These are phyloP conservation scores for Zaprionus inermis DNA, from an alignment of 1,140 invertebrate species.

Conservation along the genomic window DNA sequence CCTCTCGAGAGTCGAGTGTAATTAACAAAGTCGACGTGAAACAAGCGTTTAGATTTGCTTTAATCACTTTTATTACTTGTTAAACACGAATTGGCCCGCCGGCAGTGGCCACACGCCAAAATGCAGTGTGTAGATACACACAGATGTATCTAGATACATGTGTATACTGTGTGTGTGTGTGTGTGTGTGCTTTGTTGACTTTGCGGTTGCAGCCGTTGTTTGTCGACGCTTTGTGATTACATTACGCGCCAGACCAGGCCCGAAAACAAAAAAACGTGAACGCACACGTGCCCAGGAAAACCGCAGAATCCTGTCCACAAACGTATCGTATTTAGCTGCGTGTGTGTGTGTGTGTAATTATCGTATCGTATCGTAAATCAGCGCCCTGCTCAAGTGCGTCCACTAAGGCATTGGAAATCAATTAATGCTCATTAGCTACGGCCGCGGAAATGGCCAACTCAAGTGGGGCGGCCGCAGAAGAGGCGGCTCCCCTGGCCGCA, in stretches of 20 bases:
- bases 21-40: conserved; percentile 41
- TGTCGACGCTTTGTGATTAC: conserved; percentile 39
- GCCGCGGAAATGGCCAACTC: conserved; percentile 36
- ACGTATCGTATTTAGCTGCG: conserved; percentile 28
- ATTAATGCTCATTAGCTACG: conserved; percentile 69
- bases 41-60: conserved; percentile 75
- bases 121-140: conserved; percentile 11
- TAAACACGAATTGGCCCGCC: conserved; percentile 65
- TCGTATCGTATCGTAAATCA: conserved; percentile 42
- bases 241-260: conserved; percentile 34
- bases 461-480: conserved; percentile 30
- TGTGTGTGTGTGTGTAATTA: conserved; percentile 1
- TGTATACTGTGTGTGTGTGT: neutral
- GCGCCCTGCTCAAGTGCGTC: conserved; percentile 14
- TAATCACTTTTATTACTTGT: conserved; percentile 80
- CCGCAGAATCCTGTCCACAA: conserved; percentile 66
- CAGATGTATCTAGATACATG: conserved; percentile 3
- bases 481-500: conserved; percentile 1
- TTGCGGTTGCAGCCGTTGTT: conserved; percentile 62
- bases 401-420: conserved; percentile 49
- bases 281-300: conserved; percentile 66
- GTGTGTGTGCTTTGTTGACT: conserved; percentile 60
- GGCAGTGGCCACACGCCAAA: conserved; percentile 47
- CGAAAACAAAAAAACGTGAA: conserved; percentile 3
- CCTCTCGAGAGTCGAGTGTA: conserved; percentile 6